Base-by-base conservation (phyloP, 2,888 invertebrate genomes). In the Mimas tiliae region DNA sequence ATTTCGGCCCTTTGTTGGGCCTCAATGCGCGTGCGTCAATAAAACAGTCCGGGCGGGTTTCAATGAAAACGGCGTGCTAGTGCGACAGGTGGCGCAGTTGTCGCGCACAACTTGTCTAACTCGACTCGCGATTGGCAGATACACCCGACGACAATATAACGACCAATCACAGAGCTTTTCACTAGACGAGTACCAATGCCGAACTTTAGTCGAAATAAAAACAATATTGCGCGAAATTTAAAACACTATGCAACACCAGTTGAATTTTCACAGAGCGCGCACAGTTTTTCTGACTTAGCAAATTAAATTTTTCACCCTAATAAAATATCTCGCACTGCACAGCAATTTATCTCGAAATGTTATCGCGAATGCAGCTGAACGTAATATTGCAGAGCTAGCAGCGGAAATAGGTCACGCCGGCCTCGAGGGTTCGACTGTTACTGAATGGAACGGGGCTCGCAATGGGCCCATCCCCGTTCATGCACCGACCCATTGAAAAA, bases 1-100 rank as follows among this genome's bases (percentile, higher is more conserved):
- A 90, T 84, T 91, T 89, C 92, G 92, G 93, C 93, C 94, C 94
- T 93, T 90, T 89, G 89, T 91, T 89, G 93, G 93, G 91, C 92
- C 92, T 89, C 90, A 91, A 84, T 89, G 86, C 93, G 93, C 93
- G 78, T 92, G 93, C 93, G 93, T 91, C 83, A 89, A 87, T 80
- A 86, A 85, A 87, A 87, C 87, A 88, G 87, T 88, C 91, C 88
- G 88, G 89, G 83, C 84, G 86, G 87, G 85, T 88, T 91, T 92
- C 92, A 92, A 93, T 92, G 92, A 90, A 93, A 81, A 81, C 83
- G 81, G 81, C 75, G 83, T 84, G 84, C 79, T 75, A 75, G 84
- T 74, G 88, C 90, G 88, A 89, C 91, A 93, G 93, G 91, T 91
- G 92, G 93, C 93, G 93, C 84, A 75, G 76, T 78, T 69, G 82